Conservation (phyloP, 2,113 vertebrate genomes). For the Nothoprocta pentlandii region DNA sequence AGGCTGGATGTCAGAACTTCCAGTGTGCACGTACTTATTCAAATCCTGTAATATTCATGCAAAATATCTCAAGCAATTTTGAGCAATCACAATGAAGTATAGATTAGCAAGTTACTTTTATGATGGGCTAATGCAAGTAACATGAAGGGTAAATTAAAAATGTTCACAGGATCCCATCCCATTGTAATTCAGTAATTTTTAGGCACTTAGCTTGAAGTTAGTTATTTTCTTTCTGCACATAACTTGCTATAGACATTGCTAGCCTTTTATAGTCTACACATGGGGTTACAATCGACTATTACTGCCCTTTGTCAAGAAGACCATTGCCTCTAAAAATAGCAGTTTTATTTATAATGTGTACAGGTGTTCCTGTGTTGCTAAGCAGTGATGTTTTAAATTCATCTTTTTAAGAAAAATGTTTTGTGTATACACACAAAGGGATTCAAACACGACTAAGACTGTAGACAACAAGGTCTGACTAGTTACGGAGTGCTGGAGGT, state of each 20-base stretch:
- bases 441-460: background rate
- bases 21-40: background rate
- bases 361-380: background rate
- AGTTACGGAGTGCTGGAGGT: background rate
- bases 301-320: background rate
- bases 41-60: background rate
- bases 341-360: background rate
- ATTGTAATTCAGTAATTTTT: background rate
- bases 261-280: background rate
- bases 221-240: background rate
- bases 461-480: background rate
- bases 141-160: background rate
- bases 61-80: background rate
- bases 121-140: background rate
- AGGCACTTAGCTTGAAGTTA: background rate
- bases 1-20: background rate
- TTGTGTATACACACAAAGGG: background rate
- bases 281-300: background rate
- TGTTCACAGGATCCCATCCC: background rate
- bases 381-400: background rate
- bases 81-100: background rate
- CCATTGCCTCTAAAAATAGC: background rate
- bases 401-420: background rate
- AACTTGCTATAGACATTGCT: background rate
- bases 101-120: background rate